Base-by-base conservation (phyloP, 2,888 invertebrate species). In the Troides aeacus region DNA sequence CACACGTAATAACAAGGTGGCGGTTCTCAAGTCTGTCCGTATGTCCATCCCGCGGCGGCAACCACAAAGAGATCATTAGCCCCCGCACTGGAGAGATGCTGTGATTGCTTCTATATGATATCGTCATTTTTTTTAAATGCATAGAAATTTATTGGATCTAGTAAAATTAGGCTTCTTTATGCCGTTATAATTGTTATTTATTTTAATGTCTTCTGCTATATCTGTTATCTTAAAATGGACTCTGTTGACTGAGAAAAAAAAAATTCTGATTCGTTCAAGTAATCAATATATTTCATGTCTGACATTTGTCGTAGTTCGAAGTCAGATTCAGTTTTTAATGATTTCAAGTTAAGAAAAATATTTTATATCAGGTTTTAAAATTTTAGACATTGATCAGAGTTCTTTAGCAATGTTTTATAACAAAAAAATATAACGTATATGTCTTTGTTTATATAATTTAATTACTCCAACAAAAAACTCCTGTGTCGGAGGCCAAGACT, bases 1-100 rank as follows among this genome's bases (percentile, higher is more conserved):
- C 92, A 91, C 92, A 91, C 92, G 86, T 91, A 90, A 90, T 90
- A 92, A 91, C 87, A 83, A 88, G 86, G 81, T 84, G 76, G 79
- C 78, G 83, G 82, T 78, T 83, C 83, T 84, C 81, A 78, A 74
- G 73, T 84, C 84, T 80, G 74, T 78, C 72, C 71, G 72, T 76
- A 74, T 79, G 80, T 82, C 81, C 79, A 82, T 81, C 81, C 79
- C 81, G 78, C 78, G 72, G 64, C 74, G 82, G 84, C 88, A 86
- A 84, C 77, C 74, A 74, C 85, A 89, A 90, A 91, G 90, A 84
- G 82, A 85, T 87, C 87, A 88, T 90, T 89, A 89, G 83, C 77
- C 36, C 30, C 39, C 75, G 75, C 73, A 77, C 77, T 74, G 73
- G 73, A 75, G 78, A 85, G 82, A 84, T 84, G 87, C 85, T 80